Base-by-base conservation (phyloP, 2,888 invertebrate genomes). In the Phorcus lineatus region DNA sequence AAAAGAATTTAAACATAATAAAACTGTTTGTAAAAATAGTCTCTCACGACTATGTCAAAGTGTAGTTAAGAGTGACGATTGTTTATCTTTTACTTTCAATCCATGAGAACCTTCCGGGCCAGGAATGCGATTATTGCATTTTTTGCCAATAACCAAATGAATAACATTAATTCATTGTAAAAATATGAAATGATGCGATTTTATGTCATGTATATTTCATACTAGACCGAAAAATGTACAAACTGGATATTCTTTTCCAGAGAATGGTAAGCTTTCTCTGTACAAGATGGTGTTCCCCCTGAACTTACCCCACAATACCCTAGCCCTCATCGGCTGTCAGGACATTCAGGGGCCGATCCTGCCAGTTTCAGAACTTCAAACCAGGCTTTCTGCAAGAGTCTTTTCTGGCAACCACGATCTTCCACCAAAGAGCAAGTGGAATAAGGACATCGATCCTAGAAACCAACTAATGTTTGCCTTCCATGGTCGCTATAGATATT, bases 201-300 rank as follows among this genome's bases (percentile, higher is more conserved):
- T n/a, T n/a, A n/a, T n/a, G n/a, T n/a, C n/a, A n/a, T n/a, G n/a
- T n/a, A n/a, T n/a, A n/a, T n/a, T n/a, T n/a, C n/a, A n/a, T n/a
- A n/a, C n/a, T n/a, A n/a, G n/a, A n/a, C n/a, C n/a, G n/a, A n/a
- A n/a, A n/a, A n/a, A n/a, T n/a, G n/a, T n/a, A n/a, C n/a, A n/a
- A n/a, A n/a, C n/a, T n/a, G n/a, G n/a, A n/a, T n/a, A 11, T 47
- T 47, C 13, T 47, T 47, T 62, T 62, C 16, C 28, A 62, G 40
- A 40, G 6, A 19, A 70, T n/a, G 31, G 36, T 1, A 74, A 74
- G 24, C 19, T 47, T 24, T 22, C 24, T 52, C 47, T 40, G 24
- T 74, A 74, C 74, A 40, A 52, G 52, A 24, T 52, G 52, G 52
- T 74, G 16, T 74, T 74, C 24, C 74, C 74, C 13, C 24, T 74